phyloP scores from a whole-genome alignment of 2,797 vertebrate genomes.

The Dermochelys coriacea region DNA sequence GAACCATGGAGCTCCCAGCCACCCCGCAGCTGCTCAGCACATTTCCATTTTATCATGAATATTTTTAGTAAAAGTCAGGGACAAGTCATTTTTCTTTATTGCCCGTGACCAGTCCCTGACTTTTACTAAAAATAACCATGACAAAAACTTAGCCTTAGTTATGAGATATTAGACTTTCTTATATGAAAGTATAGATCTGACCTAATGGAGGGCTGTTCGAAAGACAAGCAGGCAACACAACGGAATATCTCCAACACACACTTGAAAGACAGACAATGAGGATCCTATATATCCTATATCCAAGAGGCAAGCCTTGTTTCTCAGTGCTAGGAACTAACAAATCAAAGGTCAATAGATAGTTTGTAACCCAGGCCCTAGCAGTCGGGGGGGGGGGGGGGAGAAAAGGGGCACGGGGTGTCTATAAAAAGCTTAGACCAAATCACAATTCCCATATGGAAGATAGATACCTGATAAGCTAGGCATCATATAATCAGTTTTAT shows the following conservation, averaged over 20 bases:
- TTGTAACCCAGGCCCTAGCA: no score
- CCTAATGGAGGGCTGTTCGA: background rate
- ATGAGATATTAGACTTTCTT: background rate
- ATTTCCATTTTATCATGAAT: no score
- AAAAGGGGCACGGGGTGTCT: no score
- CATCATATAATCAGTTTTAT: background rate
- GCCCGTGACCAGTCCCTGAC: no score
- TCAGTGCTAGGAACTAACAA: background rate
- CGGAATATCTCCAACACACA: background rate
- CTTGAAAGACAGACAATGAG: background rate
- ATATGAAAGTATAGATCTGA: background rate
- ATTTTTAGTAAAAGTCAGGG: no score
- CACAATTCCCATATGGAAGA: background rate
- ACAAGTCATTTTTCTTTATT: no score
- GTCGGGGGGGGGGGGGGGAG: fast-evolving
- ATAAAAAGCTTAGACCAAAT: background rate
- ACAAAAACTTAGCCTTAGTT: no score
- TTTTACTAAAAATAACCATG: no score
- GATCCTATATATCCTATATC: background rate
- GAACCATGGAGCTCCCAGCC: no score
- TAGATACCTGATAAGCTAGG: background rate
- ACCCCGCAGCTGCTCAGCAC: no score
- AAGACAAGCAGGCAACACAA: background rate
- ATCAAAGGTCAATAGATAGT: background rate
- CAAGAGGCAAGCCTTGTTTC: background rate